Conservation (phyloP, 2,113 vertebrate species). For the Noturus placidus region DNA sequence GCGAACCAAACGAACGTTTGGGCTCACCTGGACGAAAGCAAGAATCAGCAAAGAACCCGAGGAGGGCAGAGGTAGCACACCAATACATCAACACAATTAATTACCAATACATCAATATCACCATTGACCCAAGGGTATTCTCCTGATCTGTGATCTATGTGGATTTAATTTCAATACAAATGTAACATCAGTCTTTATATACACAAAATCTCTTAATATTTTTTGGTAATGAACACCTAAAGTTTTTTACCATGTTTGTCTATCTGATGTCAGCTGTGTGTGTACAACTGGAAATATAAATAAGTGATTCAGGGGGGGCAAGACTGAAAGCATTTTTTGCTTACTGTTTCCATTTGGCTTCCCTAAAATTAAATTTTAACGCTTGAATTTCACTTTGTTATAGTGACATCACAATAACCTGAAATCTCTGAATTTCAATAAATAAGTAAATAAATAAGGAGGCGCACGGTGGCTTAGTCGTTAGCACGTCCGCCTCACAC, state of each 20-base stretch:
- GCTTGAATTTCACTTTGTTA: neutral
- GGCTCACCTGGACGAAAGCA: slow-evolving; percentile 79
- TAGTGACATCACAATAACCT: neutral
- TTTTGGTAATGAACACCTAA: neutral
- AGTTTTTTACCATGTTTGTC: neutral
- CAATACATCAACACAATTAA: neutral
- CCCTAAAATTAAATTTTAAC: neutral
- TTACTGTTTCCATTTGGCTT: too few species aligned
- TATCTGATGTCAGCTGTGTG: neutral
- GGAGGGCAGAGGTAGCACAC: slow-evolving; percentile 82
- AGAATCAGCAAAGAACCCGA: slow-evolving; percentile 81
- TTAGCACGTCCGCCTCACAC: too few species aligned
- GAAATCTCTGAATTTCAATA: neutral
- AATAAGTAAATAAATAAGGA: neutral
- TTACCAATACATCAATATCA: neutral
- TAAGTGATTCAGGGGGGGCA: neutral
- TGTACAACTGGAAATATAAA: neutral
- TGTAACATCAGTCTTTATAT: neutral
- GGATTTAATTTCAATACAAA: neutral
- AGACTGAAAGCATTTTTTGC: neutral
- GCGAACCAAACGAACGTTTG: slow-evolving; percentile 64
- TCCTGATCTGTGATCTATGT: neutral
- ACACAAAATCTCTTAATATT: neutral
- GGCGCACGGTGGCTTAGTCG: too few species aligned
- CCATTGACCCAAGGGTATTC: neutral